Base-by-base conservation (phyloP, 2,888 invertebrate species). In the Keiferia lycopersicella region DNA sequence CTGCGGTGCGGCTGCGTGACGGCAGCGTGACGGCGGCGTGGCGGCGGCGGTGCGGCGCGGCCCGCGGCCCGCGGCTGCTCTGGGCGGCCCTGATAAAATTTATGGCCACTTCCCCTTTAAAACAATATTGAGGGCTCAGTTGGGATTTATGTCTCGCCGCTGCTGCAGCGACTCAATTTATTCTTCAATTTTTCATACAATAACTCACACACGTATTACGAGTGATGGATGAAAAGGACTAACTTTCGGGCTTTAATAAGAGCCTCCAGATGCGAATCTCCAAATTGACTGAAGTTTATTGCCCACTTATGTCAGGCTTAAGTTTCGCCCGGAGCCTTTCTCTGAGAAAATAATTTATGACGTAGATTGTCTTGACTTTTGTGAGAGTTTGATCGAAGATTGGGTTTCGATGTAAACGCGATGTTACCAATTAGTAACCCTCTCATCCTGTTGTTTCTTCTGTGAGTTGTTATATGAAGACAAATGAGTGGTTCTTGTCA, bases 41-140 rank as follows among this genome's bases (percentile, higher is more conserved):
- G 71, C 60, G 69, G 69, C 67, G 67, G 62, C 50, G 66, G 67
- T 65, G 72, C 39, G 66, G 63, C 67, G 75, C 76, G 77, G 78
- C 73, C 80, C 76, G 75, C 79, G 79, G 79, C 79, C 39, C 18
- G 30, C 34, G 51, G 81, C 81, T 72, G 78, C 77, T 76, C 85
- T 89, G 89, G 84, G 85, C 87, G 84, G 86, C 85, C 87, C 87
- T 89, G 91, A 91, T 91, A 91, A 91, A 92, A 92, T 92, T 92
- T 92, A 92, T 92, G 91, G 90, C 90, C 88, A 90, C 91, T 89
- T 91, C 90, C 91, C 89, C 91, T 92, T 92, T 92, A 92, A 92
- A 92, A 92, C 92, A 92, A 92, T 92, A 92, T 92, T 92, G 92
- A 91, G 91, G 92, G 92, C 91, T 91, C 92, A 88, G 91, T 90